phyloP scores from a whole-genome alignment of 1,140 invertebrate genomes.

The Lepidostoma basale region DNA sequence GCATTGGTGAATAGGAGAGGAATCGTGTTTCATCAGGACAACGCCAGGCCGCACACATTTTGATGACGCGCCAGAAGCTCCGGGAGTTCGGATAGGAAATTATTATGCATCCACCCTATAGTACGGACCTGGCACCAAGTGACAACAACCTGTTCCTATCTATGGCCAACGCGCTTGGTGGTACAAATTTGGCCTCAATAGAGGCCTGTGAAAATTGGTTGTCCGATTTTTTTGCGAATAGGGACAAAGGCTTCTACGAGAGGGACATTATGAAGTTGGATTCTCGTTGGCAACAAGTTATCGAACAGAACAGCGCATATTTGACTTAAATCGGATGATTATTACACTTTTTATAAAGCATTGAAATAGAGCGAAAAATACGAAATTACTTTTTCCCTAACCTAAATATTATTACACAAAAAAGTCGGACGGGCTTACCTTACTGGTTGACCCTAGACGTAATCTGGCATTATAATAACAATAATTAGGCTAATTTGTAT shows the following conservation, averaged over 20 bases:
- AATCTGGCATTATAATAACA: too few relatives aligned
- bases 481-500: too few relatives aligned
- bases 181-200: conserved; percentile 5
- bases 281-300: conserved; percentile 13
- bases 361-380: conserved; percentile 5
- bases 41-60: conserved; percentile 8
- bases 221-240: conserved; percentile 8
- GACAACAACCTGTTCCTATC: conserved; percentile 2
- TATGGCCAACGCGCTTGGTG: conserved; percentile 7
- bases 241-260: not conserved
- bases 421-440: too few relatives aligned
- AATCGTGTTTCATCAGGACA: conserved; percentile 7
- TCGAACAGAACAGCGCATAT: conserved; percentile 6
- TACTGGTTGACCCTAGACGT: too few relatives aligned
- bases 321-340: conserved; percentile 8
- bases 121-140: conserved; percentile 1
- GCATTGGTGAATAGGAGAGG: conserved; percentile 4
- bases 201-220: conserved; percentile 3
- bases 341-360: conserved; percentile 8
- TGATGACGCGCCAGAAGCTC: conserved; percentile 11
- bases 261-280: conserved; percentile 7
- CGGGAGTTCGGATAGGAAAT: not conserved
- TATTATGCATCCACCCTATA: conserved; percentile 6
- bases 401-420: too few relatives aligned
- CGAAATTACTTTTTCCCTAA: conserved; percentile 10